Evolutionary conservation across 2,113 vertebrate genomes (phyloP), one percentile per base, ranked within the genome.

Genomic region (Oryzias curvinotus): DNA sequence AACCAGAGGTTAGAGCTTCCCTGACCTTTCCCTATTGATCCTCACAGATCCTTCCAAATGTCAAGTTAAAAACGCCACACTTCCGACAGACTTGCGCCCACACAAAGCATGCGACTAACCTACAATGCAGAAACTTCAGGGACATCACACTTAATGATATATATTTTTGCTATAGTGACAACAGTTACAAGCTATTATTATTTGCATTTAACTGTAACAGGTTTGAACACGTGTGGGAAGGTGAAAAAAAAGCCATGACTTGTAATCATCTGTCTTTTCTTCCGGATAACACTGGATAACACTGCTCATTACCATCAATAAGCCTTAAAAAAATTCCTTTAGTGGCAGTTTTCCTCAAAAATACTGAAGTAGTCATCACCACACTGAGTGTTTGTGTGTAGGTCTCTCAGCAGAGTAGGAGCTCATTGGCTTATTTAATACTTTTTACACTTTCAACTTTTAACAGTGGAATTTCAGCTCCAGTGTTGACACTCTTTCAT

Each of bases 21-120:
- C 63, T 82, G 80, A 87, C 87, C 89, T 89, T 89, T 91, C 65
- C 36, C 59, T 80, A 90, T 91, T 80, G 85, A 91, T 90, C 85
- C 49, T 44, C 4, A 8, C 69, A 77, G 83, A 89, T 89, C 85
- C 84, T 57, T 53, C 63, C 78, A 91, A 90, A 91, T 89, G 89
- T 86, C 88, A 88, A 82, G 84, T 77, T 78, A 74, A 79, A 84
- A 85, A 80, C 73, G 64, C 59, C 16, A 58, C 56, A 60, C 73
- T 77, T 68, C 64, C 62, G 75, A 58, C 69, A 59, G 51, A 57
- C 67, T 47, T 17, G 2, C 7, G 10, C 21, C 52, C 26, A 48
- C 59, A 59, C 45, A 54, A 62, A 45, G 52, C 43, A 48, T 7
- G 16, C 3, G 42, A 42, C 2, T 42, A 28, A 44, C 46, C 43